phyloP scores from a whole-genome alignment of 2,888 invertebrate genomes.

The Lymantria monacha region DNA sequence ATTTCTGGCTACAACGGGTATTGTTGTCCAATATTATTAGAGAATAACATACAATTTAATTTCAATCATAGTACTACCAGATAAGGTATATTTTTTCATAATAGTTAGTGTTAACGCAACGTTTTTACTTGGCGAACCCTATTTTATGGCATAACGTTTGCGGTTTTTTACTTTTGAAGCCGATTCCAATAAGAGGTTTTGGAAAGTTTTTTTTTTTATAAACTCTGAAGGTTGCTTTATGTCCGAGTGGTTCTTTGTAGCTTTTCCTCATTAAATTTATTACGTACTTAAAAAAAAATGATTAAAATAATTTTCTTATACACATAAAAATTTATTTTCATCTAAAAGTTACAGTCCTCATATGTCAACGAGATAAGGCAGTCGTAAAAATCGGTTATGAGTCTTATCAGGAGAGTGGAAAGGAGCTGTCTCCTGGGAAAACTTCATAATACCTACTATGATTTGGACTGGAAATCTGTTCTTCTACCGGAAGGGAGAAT shows the following conservation, averaged over 20 bases:
- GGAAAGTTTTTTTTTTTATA: constrained; percentile 46
- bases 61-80: background rate
- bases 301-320: background rate
- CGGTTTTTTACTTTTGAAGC: constrained; percentile 38
- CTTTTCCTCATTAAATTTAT: constrained; percentile 12
- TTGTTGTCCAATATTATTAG: background rate
- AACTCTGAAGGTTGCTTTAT: constrained; percentile 23
- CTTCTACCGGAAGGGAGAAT: too few relatives aligned
- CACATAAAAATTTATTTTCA: too few relatives aligned
- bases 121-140: constrained; percentile 13
- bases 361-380: too few relatives aligned
- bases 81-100: background rate
- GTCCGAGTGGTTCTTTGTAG: constrained; percentile 19
- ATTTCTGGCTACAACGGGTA: background rate
- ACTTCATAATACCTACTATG: too few relatives aligned
- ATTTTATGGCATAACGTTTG: constrained; percentile 26
- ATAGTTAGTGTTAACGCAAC: constrained; percentile 1
- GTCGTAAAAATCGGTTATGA: too few relatives aligned
- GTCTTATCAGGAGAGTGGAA: too few relatives aligned
- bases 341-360: too few relatives aligned
- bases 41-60: background rate
- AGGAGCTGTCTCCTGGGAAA: too few relatives aligned
- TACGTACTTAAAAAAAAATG: constrained; percentile 2
- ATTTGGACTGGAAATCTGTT: too few relatives aligned
- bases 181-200: constrained; percentile 44